Base-by-base conservation (phyloP, 2,888 invertebrate genomes). In the Drosophila anomalata region DNA sequence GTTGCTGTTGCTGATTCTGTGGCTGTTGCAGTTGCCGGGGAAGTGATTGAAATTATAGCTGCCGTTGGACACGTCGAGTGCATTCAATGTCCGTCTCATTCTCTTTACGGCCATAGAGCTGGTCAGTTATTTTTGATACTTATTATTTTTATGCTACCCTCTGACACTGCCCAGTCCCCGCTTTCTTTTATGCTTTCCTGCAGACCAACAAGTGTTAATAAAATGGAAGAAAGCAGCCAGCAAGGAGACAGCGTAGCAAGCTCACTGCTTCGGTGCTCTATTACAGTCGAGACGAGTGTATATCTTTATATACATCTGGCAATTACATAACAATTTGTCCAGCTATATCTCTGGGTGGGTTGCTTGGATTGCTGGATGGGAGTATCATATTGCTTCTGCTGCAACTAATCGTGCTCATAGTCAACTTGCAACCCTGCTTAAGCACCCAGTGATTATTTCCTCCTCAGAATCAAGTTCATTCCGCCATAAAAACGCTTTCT, bases 31-130 rank as follows among this genome's bases (percentile, higher is more conserved):
- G 58, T 68, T 53, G 61, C 53, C 36, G 51, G 52, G 58, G 63
- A 76, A 70, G 70, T 85, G 66, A 84, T 74, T 84, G 79, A 81
- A 81, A 77, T 60, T 72, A 73, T 68, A 50, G 52, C 54, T 55
- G 55, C 78, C 73, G 70, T 70, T 59, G 73, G 68, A 59, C 60
- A 70, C 66, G 69, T 53, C 66, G 63, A 81, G 69, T 78, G 69
- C 74, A 83, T 80, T 84, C 74, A 76, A 70, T 75, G 67, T 47
- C 60, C 66, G 55, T 46, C 54, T 53, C 46, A 57, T 54, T 54
- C 74, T 36, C 63, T 72, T 59, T 65, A 73, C 58, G 39, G 66
- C 58, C 65, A 65, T 50, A 63, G 73, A 77, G 74, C 60, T 75
- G 67, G 69, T 63, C 76, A 71, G 74, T 76, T 79, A 69, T 76